Conservation (phyloP, 2,113 vertebrate species). For the Gadus chalcogrammus region DNA sequence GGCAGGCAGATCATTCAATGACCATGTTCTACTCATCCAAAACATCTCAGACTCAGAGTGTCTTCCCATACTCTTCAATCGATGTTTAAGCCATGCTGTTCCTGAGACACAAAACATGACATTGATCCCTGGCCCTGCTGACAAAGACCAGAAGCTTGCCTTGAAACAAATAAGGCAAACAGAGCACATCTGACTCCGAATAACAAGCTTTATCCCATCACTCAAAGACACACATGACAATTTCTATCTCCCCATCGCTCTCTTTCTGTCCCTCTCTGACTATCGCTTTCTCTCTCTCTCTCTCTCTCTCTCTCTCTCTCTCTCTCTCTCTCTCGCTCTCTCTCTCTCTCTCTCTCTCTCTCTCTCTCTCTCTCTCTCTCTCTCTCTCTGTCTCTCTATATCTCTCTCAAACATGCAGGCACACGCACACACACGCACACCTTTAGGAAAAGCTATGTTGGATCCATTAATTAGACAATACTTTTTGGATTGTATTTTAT, state of each 20-base stretch:
- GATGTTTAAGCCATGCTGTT: too few species aligned
- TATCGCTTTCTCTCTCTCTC: too few species aligned
- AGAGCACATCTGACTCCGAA: constrained; percentile 59
- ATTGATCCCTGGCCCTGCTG: constrained; percentile 48
- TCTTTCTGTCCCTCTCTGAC: too few species aligned
- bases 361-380: too few species aligned
- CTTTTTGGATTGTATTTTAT: too few species aligned
- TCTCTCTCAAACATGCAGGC: constrained; percentile 15
- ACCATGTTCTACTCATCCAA: constrained; percentile 31
- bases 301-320: too few species aligned
- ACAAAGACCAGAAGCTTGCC: constrained; percentile 36
- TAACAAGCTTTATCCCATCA: constrained; percentile 59
- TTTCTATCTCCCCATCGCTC: too few species aligned
- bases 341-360: background rate
- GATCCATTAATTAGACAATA: too few species aligned
- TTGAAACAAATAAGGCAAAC: constrained; percentile 58
- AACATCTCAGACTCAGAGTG: constrained; percentile 13
- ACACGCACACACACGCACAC: background rate
- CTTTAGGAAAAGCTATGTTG: too few species aligned
- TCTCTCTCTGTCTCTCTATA: too few species aligned
- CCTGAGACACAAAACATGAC: constrained; percentile 44
- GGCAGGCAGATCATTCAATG: constrained; percentile 20
- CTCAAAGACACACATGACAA: constrained; percentile 1
- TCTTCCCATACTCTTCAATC: constrained; percentile 36
- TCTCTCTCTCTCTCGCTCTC: constrained; percentile 4